A percentile compares a stretch with the other conserved stretches of the same genome.
phyloP scores from a whole-genome alignment of 2,888 invertebrate species.

The Lycophotia porphyrea region DNA sequence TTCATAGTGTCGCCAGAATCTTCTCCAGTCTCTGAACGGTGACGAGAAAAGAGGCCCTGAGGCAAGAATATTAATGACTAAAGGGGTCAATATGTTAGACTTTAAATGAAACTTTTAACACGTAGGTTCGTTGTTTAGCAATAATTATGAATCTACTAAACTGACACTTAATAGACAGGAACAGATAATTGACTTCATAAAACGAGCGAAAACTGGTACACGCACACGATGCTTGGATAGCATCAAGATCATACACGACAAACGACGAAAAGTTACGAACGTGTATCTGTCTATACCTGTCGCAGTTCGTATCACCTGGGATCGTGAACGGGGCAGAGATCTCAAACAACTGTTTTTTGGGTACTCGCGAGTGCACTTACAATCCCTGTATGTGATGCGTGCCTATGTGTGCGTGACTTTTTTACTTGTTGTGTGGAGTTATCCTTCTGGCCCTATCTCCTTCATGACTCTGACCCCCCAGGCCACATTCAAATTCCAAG shows the following conservation, averaged over 20 bases:
- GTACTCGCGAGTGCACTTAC: neutral
- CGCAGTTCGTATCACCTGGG: neutral
- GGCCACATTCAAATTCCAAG: slow-evolving; percentile 2
- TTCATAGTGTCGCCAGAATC: too few species aligned
- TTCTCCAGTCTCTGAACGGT: neutral
- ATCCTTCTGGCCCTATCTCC: neutral
- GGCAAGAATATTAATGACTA: neutral
- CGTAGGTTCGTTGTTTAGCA: neutral
- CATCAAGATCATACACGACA: too few species aligned
- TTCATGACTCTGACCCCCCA: neutral
- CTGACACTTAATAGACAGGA: neutral
- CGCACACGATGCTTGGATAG: neutral
- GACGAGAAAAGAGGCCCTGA: neutral
- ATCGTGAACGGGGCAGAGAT: neutral
- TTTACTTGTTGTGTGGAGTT: accelerated
- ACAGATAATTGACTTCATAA: neutral
- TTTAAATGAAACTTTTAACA: slow-evolving; percentile 1
- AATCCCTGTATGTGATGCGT: neutral
- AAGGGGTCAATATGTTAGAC: neutral
- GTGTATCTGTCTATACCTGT: neutral
- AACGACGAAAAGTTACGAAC: neutral
- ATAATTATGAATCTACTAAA: neutral
- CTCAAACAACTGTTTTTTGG: neutral
- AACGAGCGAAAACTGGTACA: neutral
- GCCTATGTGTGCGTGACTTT: neutral